A percentile compares a stretch with the other conserved stretches of the same genome.
Conservation (phyloP, 2,113 vertebrate genomes). For the Recurvirostra avosetta region DNA sequence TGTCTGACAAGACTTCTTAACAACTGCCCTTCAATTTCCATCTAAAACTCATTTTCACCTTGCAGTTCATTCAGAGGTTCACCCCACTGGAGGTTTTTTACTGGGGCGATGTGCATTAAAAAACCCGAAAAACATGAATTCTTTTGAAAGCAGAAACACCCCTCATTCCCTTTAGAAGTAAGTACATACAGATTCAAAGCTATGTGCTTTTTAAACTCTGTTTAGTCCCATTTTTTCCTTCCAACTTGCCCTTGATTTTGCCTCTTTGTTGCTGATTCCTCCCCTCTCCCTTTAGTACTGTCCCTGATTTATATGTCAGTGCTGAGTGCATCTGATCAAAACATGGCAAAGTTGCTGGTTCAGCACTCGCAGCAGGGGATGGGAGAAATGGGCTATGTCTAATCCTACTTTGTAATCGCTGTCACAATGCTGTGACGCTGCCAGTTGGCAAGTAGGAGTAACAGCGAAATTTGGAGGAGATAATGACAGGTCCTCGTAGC, state of each 20-base stretch:
- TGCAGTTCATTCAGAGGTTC: neutral
- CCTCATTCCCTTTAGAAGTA: slow-evolving; percentile 31
- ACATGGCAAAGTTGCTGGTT: slow-evolving; percentile 39
- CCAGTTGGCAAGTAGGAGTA: neutral
- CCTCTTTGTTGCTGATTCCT: slow-evolving; percentile 38
- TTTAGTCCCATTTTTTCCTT: neutral
- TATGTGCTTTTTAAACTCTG: neutral
- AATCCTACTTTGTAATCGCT: neutral
- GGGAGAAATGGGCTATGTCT: slow-evolving; percentile 16
- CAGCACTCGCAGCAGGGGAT: slow-evolving; percentile 54
- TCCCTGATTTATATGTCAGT: slow-evolving; percentile 45
- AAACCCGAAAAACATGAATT: slow-evolving; percentile 28
- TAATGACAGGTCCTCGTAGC: neutral
- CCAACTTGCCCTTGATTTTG: slow-evolving; percentile 49
- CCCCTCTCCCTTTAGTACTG: neutral
- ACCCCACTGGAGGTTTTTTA: slow-evolving; percentile 36
- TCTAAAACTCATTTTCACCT: slow-evolving; percentile 40
- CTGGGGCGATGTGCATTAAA: neutral
- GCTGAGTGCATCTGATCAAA: slow-evolving; percentile 45
- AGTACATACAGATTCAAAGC: slow-evolving; percentile 44
- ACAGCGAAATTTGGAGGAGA: neutral
- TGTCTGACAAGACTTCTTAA: slow-evolving; percentile 10
- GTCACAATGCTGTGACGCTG: neutral
- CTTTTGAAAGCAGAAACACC: slow-evolving; percentile 23
- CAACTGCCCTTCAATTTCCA: slow-evolving; percentile 27